A percentile compares a stretch with the other conserved stretches of the same genome.
Conservation (phyloP, 2,797 vertebrate species). For the Mastacembelus armatus region DNA sequence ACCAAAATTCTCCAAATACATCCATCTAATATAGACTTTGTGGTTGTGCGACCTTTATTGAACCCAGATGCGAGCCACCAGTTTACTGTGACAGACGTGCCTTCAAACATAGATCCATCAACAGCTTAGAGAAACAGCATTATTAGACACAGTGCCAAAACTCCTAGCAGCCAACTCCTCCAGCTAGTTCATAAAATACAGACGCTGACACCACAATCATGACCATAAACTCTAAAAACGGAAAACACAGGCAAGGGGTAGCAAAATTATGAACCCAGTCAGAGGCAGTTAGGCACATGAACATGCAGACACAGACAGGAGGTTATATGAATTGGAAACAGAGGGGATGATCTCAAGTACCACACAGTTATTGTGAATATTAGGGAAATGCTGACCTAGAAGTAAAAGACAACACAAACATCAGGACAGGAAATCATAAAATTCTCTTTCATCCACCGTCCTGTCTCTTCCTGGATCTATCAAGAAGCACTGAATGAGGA, state of each 20-base stretch:
- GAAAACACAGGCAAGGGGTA: slow-evolving; percentile 32
- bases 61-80: slow-evolving; percentile 61
- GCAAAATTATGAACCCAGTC: slow-evolving; percentile 26
- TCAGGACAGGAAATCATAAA: slow-evolving; percentile 48
- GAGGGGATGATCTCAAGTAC: not conserved
- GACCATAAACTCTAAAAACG: slow-evolving; percentile 66
- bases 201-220: slow-evolving; percentile 53
- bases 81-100: slow-evolving; percentile 42
- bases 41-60: slow-evolving; percentile 50
- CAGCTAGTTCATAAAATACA: slow-evolving; percentile 76
- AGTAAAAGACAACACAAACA: slow-evolving; percentile 17
- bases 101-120: slow-evolving; percentile 61
- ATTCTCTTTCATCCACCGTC: slow-evolving; percentile 13
- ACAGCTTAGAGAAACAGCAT: slow-evolving; percentile 50
- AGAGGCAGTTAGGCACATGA: not conserved
- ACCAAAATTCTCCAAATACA: slow-evolving; percentile 45
- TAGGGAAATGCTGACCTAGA: slow-evolving; percentile 6
- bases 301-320: slow-evolving; percentile 16
- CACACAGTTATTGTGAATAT: slow-evolving; percentile 4
- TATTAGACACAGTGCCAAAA: slow-evolving; percentile 55
- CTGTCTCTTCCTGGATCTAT: slow-evolving; percentile 21
- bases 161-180: slow-evolving; percentile 50
- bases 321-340: slow-evolving; percentile 3
- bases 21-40: slow-evolving; percentile 47
- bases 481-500: slow-evolving; percentile 19